Evolutionary conservation across 2,113 vertebrate species (phyloP), one percentile per base, ranked within the genome.

Genomic region (Oceanites oceanicus): DNA sequence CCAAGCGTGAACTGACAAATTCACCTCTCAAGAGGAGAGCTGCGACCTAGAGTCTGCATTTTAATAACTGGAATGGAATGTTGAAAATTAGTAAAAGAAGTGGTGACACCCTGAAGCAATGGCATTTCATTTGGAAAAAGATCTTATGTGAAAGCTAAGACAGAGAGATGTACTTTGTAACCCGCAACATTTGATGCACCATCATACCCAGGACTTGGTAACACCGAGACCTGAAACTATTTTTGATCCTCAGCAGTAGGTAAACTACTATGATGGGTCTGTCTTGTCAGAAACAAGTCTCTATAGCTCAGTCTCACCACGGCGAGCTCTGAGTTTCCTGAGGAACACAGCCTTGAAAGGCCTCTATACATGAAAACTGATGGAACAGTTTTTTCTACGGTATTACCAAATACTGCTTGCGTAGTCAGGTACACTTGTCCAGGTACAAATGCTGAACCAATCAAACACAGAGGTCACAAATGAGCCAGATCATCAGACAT

Each of bases 111-210:
- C 58, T 65, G 63, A 89, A 61, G 38, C 42, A 50, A 61, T 47
- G 30, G 38, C 9, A 16, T 50, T 83, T 56, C 26, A 12, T 59
- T 55, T 72, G 32, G 23, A 56, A 66, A 63, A 63, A 52, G 5
- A 55, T 22, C 30, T 83, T 58, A 34, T 2, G 20, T 32, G 58
- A 91, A 77, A 73, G 8, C 13, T 40, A 68, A 59, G 38, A 36
- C 26, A 58, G 34, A 76, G 40, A 77, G 16, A 72, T 59, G 13
- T 22, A 25, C 45, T 66, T 80, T 9, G 27, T 56, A 84, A 59
- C 53, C 29, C 0, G 0, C 11, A 38, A 63, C 7, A 25, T 36
- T 10, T 58, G 42, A 62, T n/a, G 25, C 38, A 63, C 21, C 42
- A 9, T 40, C 62, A 63, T 49, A 58, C 7, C 26, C 36, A 79